Percentiles rank a stretch among this genome's conserved stretches.
phyloP scores from a whole-genome alignment of 2,113 vertebrate genomes.

The Mirza zaza region DNA sequence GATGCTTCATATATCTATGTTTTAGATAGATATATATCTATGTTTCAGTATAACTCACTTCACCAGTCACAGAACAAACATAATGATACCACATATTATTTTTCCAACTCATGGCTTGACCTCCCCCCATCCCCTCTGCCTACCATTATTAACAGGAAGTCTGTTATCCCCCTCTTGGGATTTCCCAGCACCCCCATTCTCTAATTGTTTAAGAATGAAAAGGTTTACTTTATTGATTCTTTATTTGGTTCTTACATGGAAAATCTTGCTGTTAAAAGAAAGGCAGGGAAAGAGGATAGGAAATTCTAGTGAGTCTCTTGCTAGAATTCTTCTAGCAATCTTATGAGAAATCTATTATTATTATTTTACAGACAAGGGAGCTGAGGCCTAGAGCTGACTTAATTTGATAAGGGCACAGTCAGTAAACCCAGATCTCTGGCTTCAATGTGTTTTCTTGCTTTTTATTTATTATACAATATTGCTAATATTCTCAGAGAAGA shows the following conservation, averaged over 20 bases:
- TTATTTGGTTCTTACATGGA: neutral
- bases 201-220: neutral
- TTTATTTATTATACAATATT: neutral
- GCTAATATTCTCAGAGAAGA: neutral
- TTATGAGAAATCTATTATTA: neutral
- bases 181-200: neutral
- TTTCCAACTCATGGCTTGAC: neutral
- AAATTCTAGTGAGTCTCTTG: neutral
- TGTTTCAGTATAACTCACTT: neutral
- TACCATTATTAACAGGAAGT: neutral
- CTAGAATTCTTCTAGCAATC: neutral
- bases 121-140: fast-evolving
- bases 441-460: neutral
- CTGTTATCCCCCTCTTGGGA: neutral
- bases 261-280: neutral
- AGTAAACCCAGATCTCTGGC: neutral
- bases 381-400: neutral
- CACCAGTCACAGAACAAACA: neutral
- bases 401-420: neutral
- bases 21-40: neutral
- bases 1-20: neutral
- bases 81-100: neutral
- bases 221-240: neutral
- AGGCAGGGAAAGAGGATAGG: neutral
- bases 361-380: neutral